Evolutionary conservation across 2,113 vertebrate species (phyloP), one percentile per base, ranked within the genome.

Genomic region (Salminus brasiliensis): DNA sequence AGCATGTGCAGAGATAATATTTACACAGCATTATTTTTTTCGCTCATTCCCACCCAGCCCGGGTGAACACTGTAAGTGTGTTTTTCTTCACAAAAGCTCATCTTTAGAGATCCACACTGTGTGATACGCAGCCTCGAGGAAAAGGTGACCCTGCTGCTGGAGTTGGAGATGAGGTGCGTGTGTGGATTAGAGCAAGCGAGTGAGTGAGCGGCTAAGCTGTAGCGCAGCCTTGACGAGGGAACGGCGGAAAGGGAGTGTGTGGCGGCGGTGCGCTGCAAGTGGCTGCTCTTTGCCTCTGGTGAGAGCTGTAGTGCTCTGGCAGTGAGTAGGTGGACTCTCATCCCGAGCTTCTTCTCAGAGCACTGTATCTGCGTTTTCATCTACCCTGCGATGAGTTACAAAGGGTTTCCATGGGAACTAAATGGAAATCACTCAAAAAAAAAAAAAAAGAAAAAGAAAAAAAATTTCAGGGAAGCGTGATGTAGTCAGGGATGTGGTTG

Each of bases 371-470:
- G 57, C 69, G 68, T 75, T 85, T 82, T 62, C 52, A 79, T 87
- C 76, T 59, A 23, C 73, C 49, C 74, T 82, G 74, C 66, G 74
- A 78, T 47, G 66, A 74, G 77, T 82, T 87, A 81, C 34, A 72
- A 79, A 83, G 81, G 74, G 89, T 91, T 90, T 87, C 88, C 88
- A 88, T 90, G 86, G 88, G 76, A 92, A 91, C 89, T 78, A 80
- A 81, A 86, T 83, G 76, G 72, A 86, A 83, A 82, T 84, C 60
- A 79, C 47, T 74, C 23, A 76, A 41, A 76, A 76, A 77, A 18
- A 57, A 16, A 69, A 18, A 23, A n/a, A 39, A 16, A 74, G 5
- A 68, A 23, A 70, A 47, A 43, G 27, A 52, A 45, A 29, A 21
- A 47, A n/a, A 75, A 30, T 16, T 8, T 30, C 3, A 62, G 27